Conservation (phyloP, 2,113 vertebrate species). For the Pipra filicauda region DNA sequence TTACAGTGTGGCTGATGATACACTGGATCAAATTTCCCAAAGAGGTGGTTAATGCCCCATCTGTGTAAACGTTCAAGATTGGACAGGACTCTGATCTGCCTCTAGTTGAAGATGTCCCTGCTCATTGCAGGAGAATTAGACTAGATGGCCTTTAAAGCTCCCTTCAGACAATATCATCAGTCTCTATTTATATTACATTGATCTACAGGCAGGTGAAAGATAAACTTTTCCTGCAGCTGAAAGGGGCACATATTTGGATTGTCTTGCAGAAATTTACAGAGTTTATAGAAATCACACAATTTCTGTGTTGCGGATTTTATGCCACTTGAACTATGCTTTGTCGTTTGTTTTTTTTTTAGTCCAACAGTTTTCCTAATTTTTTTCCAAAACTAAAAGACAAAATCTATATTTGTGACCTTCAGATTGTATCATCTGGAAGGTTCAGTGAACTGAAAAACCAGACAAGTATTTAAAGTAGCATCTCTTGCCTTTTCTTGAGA, state of each 20-base stretch:
- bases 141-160: neutral
- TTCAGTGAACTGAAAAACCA: neutral
- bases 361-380: neutral
- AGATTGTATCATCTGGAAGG: neutral
- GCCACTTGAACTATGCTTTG: neutral
- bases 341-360: neutral
- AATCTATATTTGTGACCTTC: neutral
- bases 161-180: neutral
- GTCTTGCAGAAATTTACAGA: neutral
- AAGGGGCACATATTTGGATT: neutral
- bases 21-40: neutral
- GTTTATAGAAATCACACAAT: neutral
- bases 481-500: neutral
- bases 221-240: neutral
- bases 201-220: neutral
- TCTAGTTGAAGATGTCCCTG: neutral
- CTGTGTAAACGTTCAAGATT: neutral
- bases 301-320: neutral
- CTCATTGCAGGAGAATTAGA: neutral
- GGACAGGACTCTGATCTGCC: neutral
- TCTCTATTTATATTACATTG: neutral
- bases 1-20: neutral
- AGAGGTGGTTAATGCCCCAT: too few relatives aligned
- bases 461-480: neutral
- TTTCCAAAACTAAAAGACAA: neutral